Conservation (phyloP, 1,140 invertebrate genomes). For the Drosophila athabasca region DNA sequence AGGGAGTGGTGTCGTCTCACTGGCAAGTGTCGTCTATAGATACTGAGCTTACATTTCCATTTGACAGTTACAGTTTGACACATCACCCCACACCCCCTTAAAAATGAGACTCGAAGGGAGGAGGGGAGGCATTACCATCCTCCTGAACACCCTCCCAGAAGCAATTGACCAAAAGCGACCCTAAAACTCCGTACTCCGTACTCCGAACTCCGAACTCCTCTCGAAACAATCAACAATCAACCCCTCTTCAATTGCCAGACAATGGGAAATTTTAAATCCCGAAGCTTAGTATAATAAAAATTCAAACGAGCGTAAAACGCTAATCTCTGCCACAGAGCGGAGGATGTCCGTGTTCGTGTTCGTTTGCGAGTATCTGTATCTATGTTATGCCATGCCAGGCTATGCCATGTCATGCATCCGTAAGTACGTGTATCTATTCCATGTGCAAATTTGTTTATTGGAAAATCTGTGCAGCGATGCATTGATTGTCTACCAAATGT, state of each 20-base stretch:
- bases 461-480: constrained; percentile 79
- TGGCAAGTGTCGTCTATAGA: constrained; percentile 22
- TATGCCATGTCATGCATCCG: constrained; percentile 14
- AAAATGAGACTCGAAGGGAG: not conserved
- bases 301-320: constrained; percentile 83
- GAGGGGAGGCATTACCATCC: too few relatives aligned
- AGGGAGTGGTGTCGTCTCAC: constrained; percentile 32
- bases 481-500: constrained; percentile 72
- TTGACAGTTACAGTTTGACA: constrained; percentile 54
- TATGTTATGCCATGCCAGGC: not conserved
- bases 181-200: constrained; percentile 3
- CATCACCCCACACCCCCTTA: constrained; percentile 7
- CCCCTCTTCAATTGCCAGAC: constrained; percentile 71
- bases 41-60: constrained; percentile 26
- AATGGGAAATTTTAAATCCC: constrained; percentile 72
- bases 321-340: constrained; percentile 73
- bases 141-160: constrained; percentile 16
- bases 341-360: constrained; percentile 8
- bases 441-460: constrained; percentile 77
- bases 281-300: constrained; percentile 80
- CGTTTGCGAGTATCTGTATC: constrained; percentile 34
- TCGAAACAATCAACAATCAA: constrained; percentile 51
- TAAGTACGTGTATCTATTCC: constrained; percentile 60
- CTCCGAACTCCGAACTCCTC: constrained; percentile 21
- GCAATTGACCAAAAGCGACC: constrained; percentile 17